Evolutionary conservation across 2,888 invertebrate genomes (phyloP).

Genomic region (Apotomis capreana): DNA sequence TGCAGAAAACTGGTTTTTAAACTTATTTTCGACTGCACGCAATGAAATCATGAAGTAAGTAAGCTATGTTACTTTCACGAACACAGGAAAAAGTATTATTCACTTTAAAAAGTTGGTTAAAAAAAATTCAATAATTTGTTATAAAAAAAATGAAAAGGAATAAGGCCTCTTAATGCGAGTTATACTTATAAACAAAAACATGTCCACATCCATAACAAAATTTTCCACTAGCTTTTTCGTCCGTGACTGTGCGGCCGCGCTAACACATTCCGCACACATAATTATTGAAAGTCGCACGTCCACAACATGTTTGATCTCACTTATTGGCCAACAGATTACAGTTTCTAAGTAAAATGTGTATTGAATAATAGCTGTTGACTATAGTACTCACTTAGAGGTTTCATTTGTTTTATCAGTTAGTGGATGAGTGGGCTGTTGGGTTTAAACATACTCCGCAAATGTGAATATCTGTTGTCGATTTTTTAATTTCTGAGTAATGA

Average conservation of each 20-base stretch:
- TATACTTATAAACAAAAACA: slow-evolving; percentile 27
- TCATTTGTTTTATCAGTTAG: slow-evolving; percentile 33
- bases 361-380: slow-evolving; percentile 37
- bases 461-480: too few species aligned
- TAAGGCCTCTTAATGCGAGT: not conserved
- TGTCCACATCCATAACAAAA: slow-evolving; percentile 42
- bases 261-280: slow-evolving; percentile 79
- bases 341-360: slow-evolving; percentile 44
- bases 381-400: slow-evolving; percentile 33
- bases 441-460: slow-evolving; percentile 8
- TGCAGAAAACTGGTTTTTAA: too few species aligned
- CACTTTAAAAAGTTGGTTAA: too few species aligned
- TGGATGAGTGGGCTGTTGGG: slow-evolving; percentile 6
- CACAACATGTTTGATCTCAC: slow-evolving; percentile 68
- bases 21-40: too few species aligned
- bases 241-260: slow-evolving; percentile 59
- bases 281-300: slow-evolving; percentile 81
- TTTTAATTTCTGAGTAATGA: too few species aligned
- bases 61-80: too few species aligned
- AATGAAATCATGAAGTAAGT: too few species aligned
- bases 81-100: too few species aligned
- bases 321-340: slow-evolving; percentile 67
- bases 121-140: too few species aligned
- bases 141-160: too few species aligned
- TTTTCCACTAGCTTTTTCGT: slow-evolving; percentile 54